phyloP scores from a whole-genome alignment of 2,797 vertebrate genomes.

The Eurystomus glaucurus region DNA sequence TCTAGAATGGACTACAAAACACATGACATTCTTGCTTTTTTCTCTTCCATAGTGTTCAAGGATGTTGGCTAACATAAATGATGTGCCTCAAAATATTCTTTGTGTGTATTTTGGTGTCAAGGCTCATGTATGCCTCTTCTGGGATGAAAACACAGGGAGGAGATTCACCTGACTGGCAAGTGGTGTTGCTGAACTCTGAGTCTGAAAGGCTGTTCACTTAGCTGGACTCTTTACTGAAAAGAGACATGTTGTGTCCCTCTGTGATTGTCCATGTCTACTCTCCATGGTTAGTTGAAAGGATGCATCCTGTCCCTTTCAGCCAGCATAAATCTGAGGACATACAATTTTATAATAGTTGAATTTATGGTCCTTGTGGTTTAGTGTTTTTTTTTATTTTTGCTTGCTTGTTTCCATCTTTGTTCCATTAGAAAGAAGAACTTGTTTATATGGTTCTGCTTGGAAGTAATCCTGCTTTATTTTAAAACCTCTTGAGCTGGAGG shows the following conservation, averaged over 20 bases:
- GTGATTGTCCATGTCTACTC: constrained; percentile 13
- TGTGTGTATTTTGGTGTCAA: neutral
- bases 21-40: neutral
- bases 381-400: neutral
- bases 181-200: neutral
- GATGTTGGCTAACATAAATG: neutral
- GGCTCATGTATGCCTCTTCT: neutral
- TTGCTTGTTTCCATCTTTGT: neutral
- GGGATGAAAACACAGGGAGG: neutral
- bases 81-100: neutral
- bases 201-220: constrained; percentile 32
- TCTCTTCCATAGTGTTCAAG: neutral
- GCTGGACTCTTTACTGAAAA: constrained; percentile 11
- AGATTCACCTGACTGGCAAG: neutral
- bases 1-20: neutral
- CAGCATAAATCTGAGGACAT: neutral
- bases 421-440: neutral
- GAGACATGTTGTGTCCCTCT: neutral
- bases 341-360: neutral
- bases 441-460: neutral
- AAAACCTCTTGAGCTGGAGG: neutral
- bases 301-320: neutral
- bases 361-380: neutral
- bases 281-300: constrained; percentile 36
- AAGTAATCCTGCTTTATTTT: neutral